Evolutionary conservation across 2,888 invertebrate genomes (phyloP).

Genomic region (Cerastis leucographa): DNA sequence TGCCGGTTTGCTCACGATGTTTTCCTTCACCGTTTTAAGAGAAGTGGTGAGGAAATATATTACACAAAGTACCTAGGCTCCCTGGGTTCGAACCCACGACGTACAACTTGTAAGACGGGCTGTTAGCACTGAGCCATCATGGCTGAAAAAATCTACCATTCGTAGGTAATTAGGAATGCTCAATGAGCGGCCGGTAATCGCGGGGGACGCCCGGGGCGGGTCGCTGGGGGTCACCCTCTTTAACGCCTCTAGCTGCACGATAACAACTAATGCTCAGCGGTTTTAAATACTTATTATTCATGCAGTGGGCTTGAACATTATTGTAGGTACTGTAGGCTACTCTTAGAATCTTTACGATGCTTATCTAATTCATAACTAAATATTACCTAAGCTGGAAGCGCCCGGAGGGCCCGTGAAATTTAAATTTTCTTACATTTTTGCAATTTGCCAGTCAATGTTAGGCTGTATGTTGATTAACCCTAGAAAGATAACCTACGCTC

Average conservation of each 20-base stretch:
- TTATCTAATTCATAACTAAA: neutral
- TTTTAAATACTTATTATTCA: constrained; percentile 48
- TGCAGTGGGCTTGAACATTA: neutral
- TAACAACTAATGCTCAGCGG: constrained; percentile 50
- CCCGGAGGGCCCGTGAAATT: no score
- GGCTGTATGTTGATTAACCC: no score
- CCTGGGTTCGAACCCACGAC: neutral
- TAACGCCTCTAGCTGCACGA: constrained; percentile 63
- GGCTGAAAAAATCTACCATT: constrained; percentile 11
- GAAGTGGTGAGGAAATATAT: neutral
- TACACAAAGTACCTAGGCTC: neutral
- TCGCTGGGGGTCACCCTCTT: constrained; percentile 59
- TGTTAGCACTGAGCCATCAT: neutral
- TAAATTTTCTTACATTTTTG: no score
- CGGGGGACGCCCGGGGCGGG: constrained; percentile 64
- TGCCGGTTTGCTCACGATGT: neutral
- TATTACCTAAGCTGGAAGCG: no score
- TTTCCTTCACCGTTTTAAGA: neutral
- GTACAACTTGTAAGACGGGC: neutral
- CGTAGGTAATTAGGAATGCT: constrained; percentile 76
- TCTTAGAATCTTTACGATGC: neutral
- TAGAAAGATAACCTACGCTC: no score
- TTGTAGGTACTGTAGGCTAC: neutral
- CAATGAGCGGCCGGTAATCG: constrained; percentile 73
- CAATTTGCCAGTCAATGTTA: no score